Percentiles rank a stretch among this genome's conserved stretches.
These are phyloP conservation scores for Ctenopoma multispine DNA, from an alignment of 2,797 vertebrate species.

Conservation along the genomic window DNA sequence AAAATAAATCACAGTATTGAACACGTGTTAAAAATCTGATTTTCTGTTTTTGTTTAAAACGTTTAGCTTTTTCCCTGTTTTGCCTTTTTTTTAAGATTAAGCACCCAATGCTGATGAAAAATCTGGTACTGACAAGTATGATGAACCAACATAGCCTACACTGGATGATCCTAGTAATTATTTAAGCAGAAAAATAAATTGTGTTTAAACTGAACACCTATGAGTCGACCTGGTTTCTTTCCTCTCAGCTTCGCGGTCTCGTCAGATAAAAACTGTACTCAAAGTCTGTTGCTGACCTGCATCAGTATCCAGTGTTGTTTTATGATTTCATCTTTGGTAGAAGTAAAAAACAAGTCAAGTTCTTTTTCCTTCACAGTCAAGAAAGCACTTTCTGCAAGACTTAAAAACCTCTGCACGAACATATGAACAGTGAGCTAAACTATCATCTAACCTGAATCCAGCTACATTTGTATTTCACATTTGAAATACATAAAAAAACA, in stretches of 20 bases:
- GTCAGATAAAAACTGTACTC: no score
- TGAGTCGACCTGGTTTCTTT: constrained; percentile 23
- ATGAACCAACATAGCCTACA: constrained; percentile 92
- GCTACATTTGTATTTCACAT: no score
- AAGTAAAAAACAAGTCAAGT: no score
- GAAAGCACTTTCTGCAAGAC: no score
- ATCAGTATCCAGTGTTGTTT: no score
- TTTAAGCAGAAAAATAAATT: constrained; percentile 99
- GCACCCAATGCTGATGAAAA: constrained; percentile 90
- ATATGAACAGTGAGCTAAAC: no score
- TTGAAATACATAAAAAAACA: no score
- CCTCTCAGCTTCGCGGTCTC: not conserved
- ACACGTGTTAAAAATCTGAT: constrained; percentile 43
- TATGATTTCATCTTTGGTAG: no score
- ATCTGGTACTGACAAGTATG: constrained; percentile 94
- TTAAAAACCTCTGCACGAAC: no score
- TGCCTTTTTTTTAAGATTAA: constrained; percentile 80
- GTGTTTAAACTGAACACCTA: constrained; percentile 89
- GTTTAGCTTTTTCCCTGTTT: constrained; percentile 9
- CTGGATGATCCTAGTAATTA: constrained; percentile 99
- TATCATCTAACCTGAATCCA: no score
- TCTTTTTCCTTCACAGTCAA: no score
- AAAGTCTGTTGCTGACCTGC: no score
- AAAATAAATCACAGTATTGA: constrained; percentile 44
- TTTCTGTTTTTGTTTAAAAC: constrained; percentile 59